Evolutionary conservation across 2,113 vertebrate species (phyloP).

Genomic region (Platysteira castanea): DNA sequence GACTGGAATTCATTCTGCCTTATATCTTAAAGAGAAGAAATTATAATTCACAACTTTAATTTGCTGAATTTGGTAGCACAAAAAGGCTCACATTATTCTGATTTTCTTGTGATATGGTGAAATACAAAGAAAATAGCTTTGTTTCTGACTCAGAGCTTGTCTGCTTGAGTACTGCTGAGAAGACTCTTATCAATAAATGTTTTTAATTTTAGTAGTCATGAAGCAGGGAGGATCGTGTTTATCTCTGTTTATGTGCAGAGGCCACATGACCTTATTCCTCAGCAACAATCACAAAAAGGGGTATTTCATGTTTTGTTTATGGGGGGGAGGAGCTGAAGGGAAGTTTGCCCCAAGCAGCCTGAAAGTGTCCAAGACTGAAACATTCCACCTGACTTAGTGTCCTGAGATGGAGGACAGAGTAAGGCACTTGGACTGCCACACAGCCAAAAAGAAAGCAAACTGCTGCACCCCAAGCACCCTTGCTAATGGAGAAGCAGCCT

Average conservation of each 20-base stretch:
- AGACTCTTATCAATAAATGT: background rate
- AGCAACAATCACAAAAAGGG: background rate
- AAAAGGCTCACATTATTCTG: background rate
- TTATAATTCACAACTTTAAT: background rate
- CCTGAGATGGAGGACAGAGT: background rate
- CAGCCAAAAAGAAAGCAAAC: background rate
- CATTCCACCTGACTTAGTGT: background rate
- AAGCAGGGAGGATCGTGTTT: background rate
- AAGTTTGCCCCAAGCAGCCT: background rate
- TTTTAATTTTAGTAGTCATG: background rate
- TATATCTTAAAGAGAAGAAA: background rate
- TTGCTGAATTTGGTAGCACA: background rate
- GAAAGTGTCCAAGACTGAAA: background rate
- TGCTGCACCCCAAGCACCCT: background rate
- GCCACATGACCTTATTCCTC: background rate
- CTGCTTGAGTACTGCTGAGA: background rate
- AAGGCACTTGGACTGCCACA: background rate
- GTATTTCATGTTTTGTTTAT: background rate
- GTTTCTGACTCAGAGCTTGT: background rate
- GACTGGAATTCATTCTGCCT: background rate
- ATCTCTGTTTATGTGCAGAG: background rate
- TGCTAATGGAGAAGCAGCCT: background rate
- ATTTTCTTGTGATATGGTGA: background rate
- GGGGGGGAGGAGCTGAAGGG: background rate
- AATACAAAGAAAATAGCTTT: background rate